Evolutionary conservation across 2,888 invertebrate species (phyloP).

Genomic region (Eupithecia dodoneata): DNA sequence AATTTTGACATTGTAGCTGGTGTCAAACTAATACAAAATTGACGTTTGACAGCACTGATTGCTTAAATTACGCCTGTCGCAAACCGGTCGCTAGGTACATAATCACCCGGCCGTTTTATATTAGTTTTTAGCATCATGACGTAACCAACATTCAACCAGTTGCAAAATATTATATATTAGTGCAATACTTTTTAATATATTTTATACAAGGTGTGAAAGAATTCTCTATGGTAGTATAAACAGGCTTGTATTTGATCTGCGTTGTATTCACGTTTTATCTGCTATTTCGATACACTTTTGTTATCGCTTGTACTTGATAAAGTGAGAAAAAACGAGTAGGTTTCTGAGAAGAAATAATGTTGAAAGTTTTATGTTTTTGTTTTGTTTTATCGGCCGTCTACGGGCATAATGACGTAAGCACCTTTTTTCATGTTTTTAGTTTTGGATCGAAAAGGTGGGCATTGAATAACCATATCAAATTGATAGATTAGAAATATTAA

Average conservation of each 20-base stretch:
- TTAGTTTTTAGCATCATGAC: not conserved
- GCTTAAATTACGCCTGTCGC: too few relatives aligned
- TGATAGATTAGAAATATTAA: not conserved
- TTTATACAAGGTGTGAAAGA: not conserved
- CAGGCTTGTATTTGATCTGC: not conserved
- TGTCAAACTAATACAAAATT: too few relatives aligned
- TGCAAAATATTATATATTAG: not conserved
- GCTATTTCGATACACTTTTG: conserved; percentile 23
- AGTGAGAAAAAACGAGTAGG: conserved; percentile 14
- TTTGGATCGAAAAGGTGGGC: not conserved
- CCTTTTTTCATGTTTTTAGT: not conserved
- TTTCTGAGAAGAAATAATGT: conserved; percentile 29
- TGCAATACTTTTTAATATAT: not conserved
- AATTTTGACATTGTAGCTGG: too few relatives aligned
- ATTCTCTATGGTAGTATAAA: conserved; percentile 1
- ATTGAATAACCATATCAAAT: not conserved
- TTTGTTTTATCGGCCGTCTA: conserved; percentile 41
- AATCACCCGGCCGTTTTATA: not conserved
- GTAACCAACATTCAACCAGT: not conserved
- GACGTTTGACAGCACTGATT: too few relatives aligned
- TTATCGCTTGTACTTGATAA: conserved; percentile 15
- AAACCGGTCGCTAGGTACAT: too few relatives aligned
- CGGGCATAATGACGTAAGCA: conserved; percentile 56
- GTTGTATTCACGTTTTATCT: conserved; percentile 17
- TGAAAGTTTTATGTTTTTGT: conserved; percentile 40